Base-by-base conservation (phyloP, 2,797 vertebrate genomes). In the Gambusia yucatana region DNA sequence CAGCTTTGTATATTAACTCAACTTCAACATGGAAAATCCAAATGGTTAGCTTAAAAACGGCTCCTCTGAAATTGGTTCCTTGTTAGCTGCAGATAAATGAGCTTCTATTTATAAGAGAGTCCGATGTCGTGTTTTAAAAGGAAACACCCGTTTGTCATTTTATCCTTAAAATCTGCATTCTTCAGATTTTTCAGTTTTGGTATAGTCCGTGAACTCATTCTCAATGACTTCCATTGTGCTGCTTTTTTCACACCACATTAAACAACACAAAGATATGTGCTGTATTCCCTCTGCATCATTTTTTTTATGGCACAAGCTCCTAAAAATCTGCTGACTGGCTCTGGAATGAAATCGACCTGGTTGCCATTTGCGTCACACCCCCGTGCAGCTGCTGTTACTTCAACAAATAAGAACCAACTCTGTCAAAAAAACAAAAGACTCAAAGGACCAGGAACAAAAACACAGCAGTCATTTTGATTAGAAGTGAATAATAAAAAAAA, bases 401-500 rank as follows among this genome's bases (percentile, higher is more conserved):
- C 57, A 89, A 89, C 85, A 93, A 92, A 93, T 89, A 87, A 88
- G 78, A 93, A 92, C 86, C 86, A 92, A 93, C 91, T 90, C 82
- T 84, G 88, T 86, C 73, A 86, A 86, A 86, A 52, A 52, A 52
- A 52, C 20, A 25, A 48, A 20, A 52, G 50, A 52, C 50, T 83
- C 79, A 84, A 83, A 87, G 57, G 41, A 89, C 74, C 69, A 78
- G 81, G 71, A 77, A 82, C 86, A 92, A 86, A 88, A 90, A 91
- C 76, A 69, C 59, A 57, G 75, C 87, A 77, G 90, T 84, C 82
- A 77, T 85, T 78, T 87, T 93, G 90, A 94, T 93, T 91, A 94
- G 84, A 86, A 79, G 79, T 82, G 87, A 90, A 87, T 87, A 33
- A 33, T 84, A 82, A 81, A 84, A 88, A 89, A 47, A 47, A 4